phyloP scores from a whole-genome alignment of 2,888 invertebrate species.

The Ichneumon xanthorius region DNA sequence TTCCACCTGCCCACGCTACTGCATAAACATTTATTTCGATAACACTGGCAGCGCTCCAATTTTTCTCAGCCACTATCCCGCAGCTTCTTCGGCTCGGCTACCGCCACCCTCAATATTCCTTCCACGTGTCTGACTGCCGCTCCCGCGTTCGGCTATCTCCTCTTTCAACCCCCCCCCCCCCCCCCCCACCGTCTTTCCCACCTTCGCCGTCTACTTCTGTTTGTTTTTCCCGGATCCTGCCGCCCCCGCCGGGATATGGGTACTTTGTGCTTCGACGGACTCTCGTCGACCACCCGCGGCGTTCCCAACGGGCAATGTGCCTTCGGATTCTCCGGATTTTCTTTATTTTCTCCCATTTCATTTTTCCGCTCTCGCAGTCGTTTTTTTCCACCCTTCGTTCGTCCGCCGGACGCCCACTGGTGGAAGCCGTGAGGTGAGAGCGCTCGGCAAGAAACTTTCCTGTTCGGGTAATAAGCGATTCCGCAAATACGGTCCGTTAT shows the following conservation, averaged over 20 bases:
- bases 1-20: conserved; percentile 52
- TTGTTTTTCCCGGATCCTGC: conserved; percentile 52
- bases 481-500: neutral
- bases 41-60: conserved; percentile 65
- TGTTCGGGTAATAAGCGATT: conserved; percentile 50
- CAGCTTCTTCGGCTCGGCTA: conserved; percentile 26
- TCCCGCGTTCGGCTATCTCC: conserved; percentile 15
- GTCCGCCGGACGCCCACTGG: neutral
- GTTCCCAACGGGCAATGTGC: conserved; percentile 28
- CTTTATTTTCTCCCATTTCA: conserved; percentile 38
- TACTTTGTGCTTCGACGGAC: conserved; percentile 53
- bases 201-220: conserved; percentile 37
- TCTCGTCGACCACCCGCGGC: conserved; percentile 29
- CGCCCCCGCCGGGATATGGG: conserved; percentile 40
- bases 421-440: neutral
- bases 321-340: conserved; percentile 44
- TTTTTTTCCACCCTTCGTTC: neutral
- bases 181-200: neutral
- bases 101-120: conserved; percentile 59
- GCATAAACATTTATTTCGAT: conserved; percentile 67
- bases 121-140: conserved; percentile 60
- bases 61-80: conserved; percentile 53
- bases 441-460: conserved; percentile 23
- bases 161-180: neutral
- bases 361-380: neutral